These are phyloP conservation scores for Lingula anatina DNA, from an alignment of 2,888 invertebrate species.

Conservation along the genomic window DNA sequence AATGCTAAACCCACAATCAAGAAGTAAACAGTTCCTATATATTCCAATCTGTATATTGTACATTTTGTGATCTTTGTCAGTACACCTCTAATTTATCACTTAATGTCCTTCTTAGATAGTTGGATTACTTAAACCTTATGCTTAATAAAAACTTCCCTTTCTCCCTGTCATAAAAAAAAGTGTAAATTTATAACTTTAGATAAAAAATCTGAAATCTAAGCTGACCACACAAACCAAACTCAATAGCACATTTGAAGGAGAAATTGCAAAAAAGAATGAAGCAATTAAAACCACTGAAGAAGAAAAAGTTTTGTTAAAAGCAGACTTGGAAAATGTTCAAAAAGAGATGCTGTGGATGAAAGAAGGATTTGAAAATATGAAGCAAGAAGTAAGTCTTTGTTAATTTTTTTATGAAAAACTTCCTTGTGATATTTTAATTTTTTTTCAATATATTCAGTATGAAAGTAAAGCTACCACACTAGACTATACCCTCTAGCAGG, in stretches of 20 bases:
- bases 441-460: too few species aligned
- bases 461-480: too few species aligned
- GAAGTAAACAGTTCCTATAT: too few species aligned
- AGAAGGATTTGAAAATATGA: neutral
- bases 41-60: too few species aligned
- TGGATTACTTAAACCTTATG: too few species aligned
- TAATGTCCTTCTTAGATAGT: too few species aligned
- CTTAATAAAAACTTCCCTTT: neutral
- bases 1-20: too few species aligned
- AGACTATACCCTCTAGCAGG: too few species aligned
- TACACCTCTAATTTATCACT: too few species aligned
- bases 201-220: neutral
- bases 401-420: neutral
- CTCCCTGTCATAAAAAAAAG: neutral
- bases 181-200: neutral
- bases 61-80: too few species aligned
- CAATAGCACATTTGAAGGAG: constrained; percentile 1
- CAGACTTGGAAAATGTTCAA: neutral
- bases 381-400: neutral
- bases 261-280: neutral
- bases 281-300: neutral
- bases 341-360: neutral
- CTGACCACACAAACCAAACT: constrained; percentile 1
- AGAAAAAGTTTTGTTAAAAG: constrained; percentile 7
- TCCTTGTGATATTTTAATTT: neutral